Conservation (phyloP, 2,113 vertebrate genomes). For the Isurus oxyrinchus region DNA sequence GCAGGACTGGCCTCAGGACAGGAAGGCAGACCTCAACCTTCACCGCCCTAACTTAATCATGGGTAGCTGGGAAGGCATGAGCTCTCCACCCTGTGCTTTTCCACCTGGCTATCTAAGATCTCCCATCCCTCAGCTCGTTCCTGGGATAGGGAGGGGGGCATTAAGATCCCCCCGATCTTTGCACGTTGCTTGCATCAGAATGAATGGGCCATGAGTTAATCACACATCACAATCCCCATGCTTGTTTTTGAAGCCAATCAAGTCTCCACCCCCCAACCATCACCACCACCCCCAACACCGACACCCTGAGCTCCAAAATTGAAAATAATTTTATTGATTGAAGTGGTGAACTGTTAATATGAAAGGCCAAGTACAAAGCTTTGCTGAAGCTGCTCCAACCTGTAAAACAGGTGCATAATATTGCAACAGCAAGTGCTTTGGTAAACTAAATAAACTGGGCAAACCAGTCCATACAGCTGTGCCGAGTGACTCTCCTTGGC, state of each 20-base stretch:
- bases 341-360: neutral
- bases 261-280: neutral
- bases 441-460: neutral
- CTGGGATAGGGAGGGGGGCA: too few species aligned
- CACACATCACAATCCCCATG: neutral
- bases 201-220: neutral
- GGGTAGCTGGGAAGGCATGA: neutral
- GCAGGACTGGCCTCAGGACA: too few species aligned
- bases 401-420: slow-evolving; percentile 14
- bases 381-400: neutral
- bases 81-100: neutral
- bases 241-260: neutral
- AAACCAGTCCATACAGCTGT: slow-evolving; percentile 9
- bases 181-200: neutral
- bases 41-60: neutral
- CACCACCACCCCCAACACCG: too few species aligned
- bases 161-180: too few species aligned
- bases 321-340: neutral
- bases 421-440: neutral
- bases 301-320: neutral
- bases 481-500: neutral
- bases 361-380: neutral
- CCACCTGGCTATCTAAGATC: neutral
- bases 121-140: too few species aligned
- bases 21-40: neutral